Conservation (phyloP, 2,888 invertebrate genomes). For the Scelioninae gen. 1 region DNA sequence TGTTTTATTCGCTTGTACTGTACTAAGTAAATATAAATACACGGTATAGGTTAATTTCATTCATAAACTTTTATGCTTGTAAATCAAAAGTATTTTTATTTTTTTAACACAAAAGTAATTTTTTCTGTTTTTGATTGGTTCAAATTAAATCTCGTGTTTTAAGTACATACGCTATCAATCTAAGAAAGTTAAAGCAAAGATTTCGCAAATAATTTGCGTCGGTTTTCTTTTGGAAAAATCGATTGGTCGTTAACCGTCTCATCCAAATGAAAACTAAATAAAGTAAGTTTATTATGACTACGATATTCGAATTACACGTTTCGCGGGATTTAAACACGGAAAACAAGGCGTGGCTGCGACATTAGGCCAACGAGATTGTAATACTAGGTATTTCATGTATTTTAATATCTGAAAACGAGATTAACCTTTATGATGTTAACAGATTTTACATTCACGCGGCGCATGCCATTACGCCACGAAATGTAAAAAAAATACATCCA, state of each 20-base stretch:
- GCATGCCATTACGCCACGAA: neutral
- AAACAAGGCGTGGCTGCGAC: slow-evolving; percentile 54
- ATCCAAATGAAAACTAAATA: slow-evolving; percentile 27
- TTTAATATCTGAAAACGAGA: slow-evolving; percentile 53
- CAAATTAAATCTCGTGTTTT: neutral
- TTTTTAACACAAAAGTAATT: too few relatives aligned
- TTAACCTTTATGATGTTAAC: slow-evolving; percentile 58
- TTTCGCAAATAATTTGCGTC: neutral
- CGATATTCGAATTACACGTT: slow-evolving; percentile 49
- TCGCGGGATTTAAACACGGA: slow-evolving; percentile 36
- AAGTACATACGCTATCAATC: neutral
- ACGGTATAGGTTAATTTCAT: too few relatives aligned
- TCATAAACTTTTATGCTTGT: too few relatives aligned
- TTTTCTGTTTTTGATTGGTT: too few relatives aligned
- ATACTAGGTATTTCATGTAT: slow-evolving; percentile 47
- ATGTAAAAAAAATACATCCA: slow-evolving; percentile 5
- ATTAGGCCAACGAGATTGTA: slow-evolving; percentile 51
- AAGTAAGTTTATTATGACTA: slow-evolving; percentile 30
- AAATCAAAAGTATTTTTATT: too few relatives aligned
- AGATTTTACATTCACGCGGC: slow-evolving; percentile 33
- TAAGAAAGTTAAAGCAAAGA: neutral
- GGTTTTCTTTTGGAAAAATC: slow-evolving; percentile 5
- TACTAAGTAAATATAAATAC: too few relatives aligned
- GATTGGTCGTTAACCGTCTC: slow-evolving; percentile 11
- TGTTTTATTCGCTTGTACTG: too few relatives aligned